phyloP scores from a whole-genome alignment of 2,797 vertebrate genomes.

The Neostethus bicornis region DNA sequence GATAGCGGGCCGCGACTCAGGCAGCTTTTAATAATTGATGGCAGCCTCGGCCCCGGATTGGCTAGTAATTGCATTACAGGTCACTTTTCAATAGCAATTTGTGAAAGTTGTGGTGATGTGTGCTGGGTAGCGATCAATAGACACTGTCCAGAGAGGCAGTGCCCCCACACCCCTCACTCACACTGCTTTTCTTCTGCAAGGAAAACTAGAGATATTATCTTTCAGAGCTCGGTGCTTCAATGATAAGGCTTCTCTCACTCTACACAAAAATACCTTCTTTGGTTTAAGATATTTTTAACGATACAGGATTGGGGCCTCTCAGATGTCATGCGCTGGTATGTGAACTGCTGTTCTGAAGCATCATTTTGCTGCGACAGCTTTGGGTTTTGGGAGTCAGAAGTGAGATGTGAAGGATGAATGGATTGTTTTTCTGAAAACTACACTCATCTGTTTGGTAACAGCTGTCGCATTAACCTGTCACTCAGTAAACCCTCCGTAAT shows the following conservation, averaged over 20 bases:
- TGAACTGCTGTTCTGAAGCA: not conserved
- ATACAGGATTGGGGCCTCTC: not conserved
- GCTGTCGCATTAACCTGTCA: not conserved
- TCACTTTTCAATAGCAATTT: constrained; percentile 99
- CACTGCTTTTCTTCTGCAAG: constrained; percentile 39
- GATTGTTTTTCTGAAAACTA: not conserved
- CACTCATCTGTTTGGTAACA: not conserved
- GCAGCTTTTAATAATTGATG: constrained; percentile 99
- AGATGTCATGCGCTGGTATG: not conserved
- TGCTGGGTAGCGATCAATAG: constrained; percentile 95
- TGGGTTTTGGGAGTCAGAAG: not conserved
- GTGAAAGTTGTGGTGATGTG: constrained; percentile 97
- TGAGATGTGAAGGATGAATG: not conserved
- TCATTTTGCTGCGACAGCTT: not conserved
- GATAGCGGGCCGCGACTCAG: constrained; percentile 73
- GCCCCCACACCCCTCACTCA: constrained; percentile 22
- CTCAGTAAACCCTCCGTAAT: not conserved
- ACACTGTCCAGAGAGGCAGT: constrained; percentile 87
- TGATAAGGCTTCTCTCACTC: constrained; percentile 20
- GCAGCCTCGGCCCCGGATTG: constrained; percentile 90
- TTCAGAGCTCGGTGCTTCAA: constrained; percentile 20
- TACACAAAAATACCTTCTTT: constrained; percentile 21
- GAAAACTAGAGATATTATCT: constrained; percentile 44
- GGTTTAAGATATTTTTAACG: constrained; percentile 10
- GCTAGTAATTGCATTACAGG: constrained; percentile 99